A percentile compares a stretch with the other conserved stretches of the same genome.
Evolutionary conservation across 53 echinoderm and acorn worm species (phyloP).

Genomic region (Henricia sp.): DNA sequence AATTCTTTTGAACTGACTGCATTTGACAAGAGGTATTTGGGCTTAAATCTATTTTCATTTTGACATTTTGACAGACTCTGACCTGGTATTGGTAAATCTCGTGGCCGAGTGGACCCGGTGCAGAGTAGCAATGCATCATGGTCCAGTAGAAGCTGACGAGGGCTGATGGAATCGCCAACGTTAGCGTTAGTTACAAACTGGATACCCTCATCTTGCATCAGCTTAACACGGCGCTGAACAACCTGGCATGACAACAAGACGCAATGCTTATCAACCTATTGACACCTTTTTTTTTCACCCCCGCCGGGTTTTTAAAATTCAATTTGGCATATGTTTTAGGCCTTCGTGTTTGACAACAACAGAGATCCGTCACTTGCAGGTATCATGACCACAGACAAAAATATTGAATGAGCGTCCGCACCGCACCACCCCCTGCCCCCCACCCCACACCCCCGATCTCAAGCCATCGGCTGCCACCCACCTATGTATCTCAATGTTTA

Average conservation of each 20-base stretch:
- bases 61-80: no score
- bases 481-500: no score
- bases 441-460: background rate
- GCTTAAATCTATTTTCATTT: no score
- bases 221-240: slow-evolving; percentile 80
- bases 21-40: no score
- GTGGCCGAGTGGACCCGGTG: slow-evolving; percentile 89
- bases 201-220: slow-evolving; percentile 92
- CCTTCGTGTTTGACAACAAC: no score
- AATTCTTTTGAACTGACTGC: no score
- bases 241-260: slow-evolving; percentile 71
- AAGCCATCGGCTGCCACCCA: no score
- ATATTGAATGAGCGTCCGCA: background rate
- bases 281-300: no score
- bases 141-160: slow-evolving; percentile 69
- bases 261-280: no score
- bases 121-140: slow-evolving; percentile 90
- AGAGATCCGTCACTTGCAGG: no score
- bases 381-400: background rate
- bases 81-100: slow-evolving; percentile 96
- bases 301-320: no score
- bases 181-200: slow-evolving; percentile 77
- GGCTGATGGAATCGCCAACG: slow-evolving; percentile 80
- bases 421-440: no score
- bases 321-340: background rate